Base-by-base conservation (phyloP, 1,140 invertebrate genomes). In the Megalonaias nervosa region DNA sequence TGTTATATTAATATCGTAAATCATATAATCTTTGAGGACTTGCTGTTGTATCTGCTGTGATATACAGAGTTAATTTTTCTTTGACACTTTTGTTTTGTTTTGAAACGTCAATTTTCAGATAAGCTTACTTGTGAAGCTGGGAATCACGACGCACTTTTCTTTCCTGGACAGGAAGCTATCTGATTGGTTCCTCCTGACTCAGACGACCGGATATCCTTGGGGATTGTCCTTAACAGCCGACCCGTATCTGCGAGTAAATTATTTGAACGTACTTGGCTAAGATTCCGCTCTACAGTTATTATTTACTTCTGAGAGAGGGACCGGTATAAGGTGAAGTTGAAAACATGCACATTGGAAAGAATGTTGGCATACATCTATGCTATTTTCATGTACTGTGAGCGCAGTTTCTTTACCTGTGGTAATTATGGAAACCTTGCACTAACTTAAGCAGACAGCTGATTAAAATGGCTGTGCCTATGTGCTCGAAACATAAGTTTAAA, bases 141-240 rank as follows among this genome's bases (percentile, higher is more conserved):
- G 81, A 64, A n/a, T 84, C 4, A 84, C 81, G 13, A 66, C 81
- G 58, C 67, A 71, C n/a, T 80, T 82, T 64, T 84, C 83, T 6
- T 38, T 74, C n/a, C 67, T 81, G 48, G 83, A 82, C 75, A 75
- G 83, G 58, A 79, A 79, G 21, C 67, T 84, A 9, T 67, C 71
- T 56, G 83, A 84, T 57, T 81, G 79, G 74, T 81, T 84, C 57
- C 67, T 84, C 11, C 67, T 84, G 5, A 56, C 75, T 1, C 72
- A 79, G 77, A 78, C 79, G 21, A 84, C 83, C 6, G 83, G 83
- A 14, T 68, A 69, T 19, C 83, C 83, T 4, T 84, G 83, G 83
- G 81, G 81, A 31, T 55, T 82, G 15, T 67, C 70, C 9, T 31
- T 71, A 1, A 67, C 70, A 16, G 65, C 66, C 17, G 76, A 78